Conservation (phyloP, 2,888 invertebrate species). For the Melanchra persicariae region DNA sequence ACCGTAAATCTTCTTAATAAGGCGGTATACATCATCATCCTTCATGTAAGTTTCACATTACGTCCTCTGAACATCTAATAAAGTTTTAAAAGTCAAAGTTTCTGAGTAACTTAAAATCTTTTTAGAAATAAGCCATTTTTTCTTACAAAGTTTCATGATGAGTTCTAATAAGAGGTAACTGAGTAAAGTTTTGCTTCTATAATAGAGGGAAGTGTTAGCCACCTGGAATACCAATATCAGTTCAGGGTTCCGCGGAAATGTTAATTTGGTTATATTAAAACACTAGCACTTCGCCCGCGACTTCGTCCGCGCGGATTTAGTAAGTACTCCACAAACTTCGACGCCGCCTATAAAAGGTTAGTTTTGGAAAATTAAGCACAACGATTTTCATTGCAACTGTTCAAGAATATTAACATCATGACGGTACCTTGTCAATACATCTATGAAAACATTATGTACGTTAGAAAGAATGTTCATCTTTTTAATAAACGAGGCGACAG, state of each 20-base stretch:
- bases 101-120: constrained; percentile 29
- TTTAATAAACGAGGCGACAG: no score
- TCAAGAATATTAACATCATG: no score
- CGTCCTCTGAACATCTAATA: constrained; percentile 16
- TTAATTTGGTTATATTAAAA: neutral
- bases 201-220: constrained; percentile 28
- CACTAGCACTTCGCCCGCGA: no score
- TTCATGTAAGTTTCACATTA: neutral
- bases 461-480: no score
- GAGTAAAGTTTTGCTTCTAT: constrained; percentile 42
- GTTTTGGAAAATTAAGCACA: no score
- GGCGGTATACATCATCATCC: neutral
- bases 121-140: constrained; percentile 17
- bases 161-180: constrained; percentile 37
- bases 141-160: constrained; percentile 42
- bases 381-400: no score
- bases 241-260: constrained; percentile 9
- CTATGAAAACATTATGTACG: no score
- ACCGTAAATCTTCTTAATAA: neutral
- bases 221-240: constrained; percentile 36
- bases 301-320: no score
- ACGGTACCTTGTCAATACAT: no score
- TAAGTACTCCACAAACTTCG: no score
- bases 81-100: constrained; percentile 38
- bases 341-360: no score